Evolutionary conservation across 2,797 vertebrate species (phyloP), one percentile per base, ranked within the genome.

Genomic region (Ciconia nigra): DNA sequence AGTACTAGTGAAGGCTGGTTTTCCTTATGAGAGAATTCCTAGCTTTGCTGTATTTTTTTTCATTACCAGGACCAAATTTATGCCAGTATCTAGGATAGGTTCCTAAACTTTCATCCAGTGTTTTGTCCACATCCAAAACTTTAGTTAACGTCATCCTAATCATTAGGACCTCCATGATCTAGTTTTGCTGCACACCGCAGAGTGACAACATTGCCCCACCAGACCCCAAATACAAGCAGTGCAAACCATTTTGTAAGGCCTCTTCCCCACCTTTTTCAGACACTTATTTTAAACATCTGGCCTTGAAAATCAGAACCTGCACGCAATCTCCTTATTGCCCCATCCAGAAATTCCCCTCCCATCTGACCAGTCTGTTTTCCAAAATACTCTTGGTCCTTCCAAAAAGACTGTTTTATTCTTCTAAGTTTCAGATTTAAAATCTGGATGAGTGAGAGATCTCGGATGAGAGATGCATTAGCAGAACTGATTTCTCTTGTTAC

Each of bases 401-500:
- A 92, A 78, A 96, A 90, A 95, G 85, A 90, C 0, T 10, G 72
- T 80, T 93, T 97, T 93, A 92, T 94, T 96, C 94, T 96, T 96
- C 83, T 94, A 96, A 96, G 95, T 97, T 97, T 97, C 92, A 97
- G 92, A 96, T 97, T 97, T 94, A 96, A 97, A 98, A 96, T 97
- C 96, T 96, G 96, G 93, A 96, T 97, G 97, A 97, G 93, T 93
- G 94, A 95, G 94, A 96, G 96, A 97, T 96, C 95, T 93, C 52
- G 81, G 96, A 97, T 97, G 97, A 96, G 96, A 95, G 95, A 97
- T 94, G 95, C 97, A 97, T 97, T 97, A 98, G 96, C 97, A 96
- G 97, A 97, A 96, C 97, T 98, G 97, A 98, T 98, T 98, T 98
- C 97, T 98, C 97, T 97, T 98, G 97, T 98, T 97, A 96, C 96